Evolutionary conservation across 2,113 vertebrate species (phyloP), one percentile per base, ranked within the genome.

Genomic region (Phalacrocorax carbo): DNA sequence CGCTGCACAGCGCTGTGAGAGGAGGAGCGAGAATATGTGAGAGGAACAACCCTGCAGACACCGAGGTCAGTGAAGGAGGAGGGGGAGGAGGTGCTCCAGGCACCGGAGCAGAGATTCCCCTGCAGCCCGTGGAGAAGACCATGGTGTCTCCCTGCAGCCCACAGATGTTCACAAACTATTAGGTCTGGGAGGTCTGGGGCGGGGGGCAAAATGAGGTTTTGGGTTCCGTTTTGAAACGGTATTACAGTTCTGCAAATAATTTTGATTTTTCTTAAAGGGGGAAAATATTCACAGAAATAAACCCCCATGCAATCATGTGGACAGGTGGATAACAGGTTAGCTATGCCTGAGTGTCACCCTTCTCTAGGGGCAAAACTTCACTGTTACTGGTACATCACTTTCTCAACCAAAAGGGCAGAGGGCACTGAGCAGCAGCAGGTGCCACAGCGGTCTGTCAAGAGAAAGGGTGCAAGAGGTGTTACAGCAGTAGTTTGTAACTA

Each of bases 101-200:
- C 1, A 2, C 57, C 0, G 0, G 49, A 91, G 32, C n/a, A 44
- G 13, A 6, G 30, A 22, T 73, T 72, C 9, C 17, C 7, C n/a
- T 23, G 27, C 8, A 30, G 13, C 13, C 27, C 2, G 0, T 17
- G 29, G 34, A 82, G 27, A 85, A 52, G 25, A 64, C 20, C 8
- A 10, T n/a, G 10, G 29, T 42, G 8, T 55, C 7, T 14, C 29
- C 5, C 15, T 38, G 40, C 18, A 55, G 40, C 3, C 4, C 10
- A 29, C 7, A 26, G 5, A 68, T 6, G 9, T 38, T 84, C 9
- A 83, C 82, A 65, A 55, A 4, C 29, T 10, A 23, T 69, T 22
- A 36, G 7, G 29, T 6, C 20, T 69, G 6, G 22, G 23, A 72
- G 1, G 6, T 49, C 23, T 11, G 34, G 12, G 12, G 4, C 3